These are phyloP conservation scores for Caligus rogercresseyi DNA, from an alignment of 1,140 invertebrate genomes.

Conservation along the genomic window DNA sequence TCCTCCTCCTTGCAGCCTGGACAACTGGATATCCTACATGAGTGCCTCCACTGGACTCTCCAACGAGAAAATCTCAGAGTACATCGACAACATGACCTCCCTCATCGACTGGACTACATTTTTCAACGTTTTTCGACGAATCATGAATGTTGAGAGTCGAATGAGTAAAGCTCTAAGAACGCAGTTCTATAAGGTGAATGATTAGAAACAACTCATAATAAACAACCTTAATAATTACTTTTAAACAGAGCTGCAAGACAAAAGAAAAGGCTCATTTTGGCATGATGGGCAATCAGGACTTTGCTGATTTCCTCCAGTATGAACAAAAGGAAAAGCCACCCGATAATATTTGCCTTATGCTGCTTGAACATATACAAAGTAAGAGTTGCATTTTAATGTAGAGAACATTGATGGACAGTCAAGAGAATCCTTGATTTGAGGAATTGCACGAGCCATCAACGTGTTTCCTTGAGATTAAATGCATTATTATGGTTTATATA, in stretches of 20 bases:
- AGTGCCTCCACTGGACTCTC: neutral
- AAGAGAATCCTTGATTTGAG: no score
- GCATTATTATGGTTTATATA: no score
- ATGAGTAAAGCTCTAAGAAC: neutral
- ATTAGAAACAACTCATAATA: neutral
- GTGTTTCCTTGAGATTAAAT: no score
- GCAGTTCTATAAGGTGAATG: neutral
- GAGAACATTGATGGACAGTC: no score
- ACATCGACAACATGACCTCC: neutral
- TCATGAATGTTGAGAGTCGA: neutral
- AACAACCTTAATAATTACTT: neutral
- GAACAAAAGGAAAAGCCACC: neutral
- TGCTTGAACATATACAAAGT: neutral
- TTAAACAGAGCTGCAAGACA: conserved; percentile 2
- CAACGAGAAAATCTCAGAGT: neutral
- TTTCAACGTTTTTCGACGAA: neutral
- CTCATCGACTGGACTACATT: neutral
- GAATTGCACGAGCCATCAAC: no score
- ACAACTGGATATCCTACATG: neutral
- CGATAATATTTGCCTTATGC: neutral
- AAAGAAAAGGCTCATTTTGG: conserved; percentile 8
- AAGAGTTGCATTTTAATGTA: no score
- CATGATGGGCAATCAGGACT: neutral
- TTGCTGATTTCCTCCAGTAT: conserved; percentile 3
- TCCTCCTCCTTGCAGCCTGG: neutral